These are phyloP conservation scores for Nasonia longicornis DNA, from an alignment of 1,140 invertebrate genomes.

Conservation along the genomic window DNA sequence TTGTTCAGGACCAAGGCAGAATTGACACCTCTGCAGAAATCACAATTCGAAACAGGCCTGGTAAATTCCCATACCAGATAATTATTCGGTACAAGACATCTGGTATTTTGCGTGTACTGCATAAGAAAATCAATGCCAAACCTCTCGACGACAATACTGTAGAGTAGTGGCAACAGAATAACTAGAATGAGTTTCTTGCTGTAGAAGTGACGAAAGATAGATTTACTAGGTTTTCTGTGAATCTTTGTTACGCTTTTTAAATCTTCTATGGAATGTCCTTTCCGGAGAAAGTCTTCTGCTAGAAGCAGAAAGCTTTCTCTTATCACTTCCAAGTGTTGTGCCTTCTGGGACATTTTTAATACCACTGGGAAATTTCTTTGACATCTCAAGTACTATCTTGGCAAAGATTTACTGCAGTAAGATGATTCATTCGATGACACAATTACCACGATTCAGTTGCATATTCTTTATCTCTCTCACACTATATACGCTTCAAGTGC, in stretches of 20 bases:
- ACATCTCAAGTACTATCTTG: constrained; percentile 39
- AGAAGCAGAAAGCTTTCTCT: constrained; percentile 54
- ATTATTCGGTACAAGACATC: constrained; percentile 84
- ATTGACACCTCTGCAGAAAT: constrained; percentile 76
- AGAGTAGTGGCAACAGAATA: constrained; percentile 50
- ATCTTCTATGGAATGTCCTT: constrained; percentile 50
- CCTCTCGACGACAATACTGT: constrained; percentile 46
- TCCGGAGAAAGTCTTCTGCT: constrained; percentile 50
- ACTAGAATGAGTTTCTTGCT: constrained; percentile 47
- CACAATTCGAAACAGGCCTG: constrained; percentile 84
- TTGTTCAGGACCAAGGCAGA: constrained; percentile 76
- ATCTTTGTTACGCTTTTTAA: constrained; percentile 46
- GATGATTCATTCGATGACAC: constrained; percentile 20
- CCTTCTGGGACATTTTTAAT: constrained; percentile 48
- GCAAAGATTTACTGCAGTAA: not conserved
- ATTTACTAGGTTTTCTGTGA: constrained; percentile 32
- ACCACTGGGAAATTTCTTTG: constrained; percentile 19
- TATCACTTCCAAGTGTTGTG: constrained; percentile 49
- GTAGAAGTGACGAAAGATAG: constrained; percentile 6
- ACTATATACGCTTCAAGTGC: not conserved
- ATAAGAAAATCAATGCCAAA: constrained; percentile 47
- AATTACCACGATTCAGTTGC: constrained; percentile 16
- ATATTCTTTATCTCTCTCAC: not conserved
- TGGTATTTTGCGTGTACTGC: constrained; percentile 52
- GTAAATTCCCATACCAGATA: constrained; percentile 88